Percentiles rank a stretch among this genome's conserved stretches.
These are phyloP conservation scores for Camponotus pennsylvanicus DNA, from an alignment of 1,140 invertebrate species.

Conservation along the genomic window DNA sequence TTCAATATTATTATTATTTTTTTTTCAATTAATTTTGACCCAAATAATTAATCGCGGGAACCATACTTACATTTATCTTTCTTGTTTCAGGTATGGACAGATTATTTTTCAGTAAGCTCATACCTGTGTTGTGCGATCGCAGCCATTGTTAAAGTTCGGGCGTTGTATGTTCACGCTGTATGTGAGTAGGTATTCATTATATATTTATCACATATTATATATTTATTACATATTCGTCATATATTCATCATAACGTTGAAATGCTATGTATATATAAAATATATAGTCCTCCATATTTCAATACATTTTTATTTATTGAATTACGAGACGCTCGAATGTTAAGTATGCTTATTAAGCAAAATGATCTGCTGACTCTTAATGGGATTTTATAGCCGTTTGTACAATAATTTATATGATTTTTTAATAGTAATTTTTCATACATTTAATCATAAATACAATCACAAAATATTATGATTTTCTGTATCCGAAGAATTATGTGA, in stretches of 20 bases:
- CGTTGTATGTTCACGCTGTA: too few relatives aligned
- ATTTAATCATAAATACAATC: not conserved
- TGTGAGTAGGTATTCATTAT: conserved; percentile 35
- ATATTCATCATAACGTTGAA: too few relatives aligned
- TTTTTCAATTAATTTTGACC: conserved; percentile 38
- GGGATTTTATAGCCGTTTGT: not conserved
- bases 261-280: too few relatives aligned
- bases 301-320: conserved; percentile 17
- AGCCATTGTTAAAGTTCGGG: not conserved
- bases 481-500: not conserved
- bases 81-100: conserved; percentile 56
- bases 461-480: conserved; percentile 7
- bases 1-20: conserved; percentile 18
- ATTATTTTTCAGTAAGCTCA: conserved; percentile 46
- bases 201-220: not conserved
- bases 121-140: not conserved
- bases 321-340: conserved; percentile 13
- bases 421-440: not conserved
- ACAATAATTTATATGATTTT: not conserved
- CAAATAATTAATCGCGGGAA: not conserved
- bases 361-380: not conserved
- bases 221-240: not conserved
- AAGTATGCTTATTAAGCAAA: conserved; percentile 26
- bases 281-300: conserved; percentile 1
- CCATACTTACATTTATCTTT: conserved; percentile 28